phyloP scores from a whole-genome alignment of 2,113 vertebrate species.

The human (Homo sapiens) region GRCh38 chr3:45170501-45171000 shows the following conservation, averaged over 20 bases:
- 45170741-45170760: neutral
- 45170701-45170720: neutral
- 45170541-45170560: neutral
- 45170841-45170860: neutral
- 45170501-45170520: neutral
- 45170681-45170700: neutral
- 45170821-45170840: neutral
- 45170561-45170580: neutral
- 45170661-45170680: neutral
- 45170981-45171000: too few species aligned
- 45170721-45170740: neutral
- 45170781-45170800: neutral
- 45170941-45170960: neutral
- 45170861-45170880: neutral
- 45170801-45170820: neutral
- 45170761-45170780: neutral
- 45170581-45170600: neutral
- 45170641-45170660: neutral
- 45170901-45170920: neutral
- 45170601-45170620: neutral
- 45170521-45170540: neutral
- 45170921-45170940: too few species aligned
- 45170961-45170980: too few species aligned
- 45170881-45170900: neutral
- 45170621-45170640: neutral